Conservation (phyloP, 2,888 invertebrate genomes). For the Drosophila kuntzei region DNA sequence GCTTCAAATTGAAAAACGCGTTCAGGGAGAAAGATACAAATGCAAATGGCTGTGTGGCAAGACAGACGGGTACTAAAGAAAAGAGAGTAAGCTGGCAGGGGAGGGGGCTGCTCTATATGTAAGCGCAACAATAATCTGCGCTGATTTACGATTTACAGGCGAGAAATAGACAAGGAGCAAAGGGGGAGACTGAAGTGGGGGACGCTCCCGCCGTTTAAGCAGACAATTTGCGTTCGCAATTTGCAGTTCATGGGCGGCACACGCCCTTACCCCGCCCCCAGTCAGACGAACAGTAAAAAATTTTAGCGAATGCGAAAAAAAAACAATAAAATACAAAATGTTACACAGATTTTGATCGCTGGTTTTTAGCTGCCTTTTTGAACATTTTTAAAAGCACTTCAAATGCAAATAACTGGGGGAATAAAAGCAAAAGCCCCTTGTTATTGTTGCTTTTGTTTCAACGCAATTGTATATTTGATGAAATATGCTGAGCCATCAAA, state of each 20-base stretch:
- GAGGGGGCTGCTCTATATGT: slow-evolving; percentile 21
- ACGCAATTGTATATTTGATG: slow-evolving; percentile 22
- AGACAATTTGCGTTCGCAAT: slow-evolving; percentile 77
- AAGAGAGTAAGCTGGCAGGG: background rate
- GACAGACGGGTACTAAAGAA: slow-evolving; percentile 8
- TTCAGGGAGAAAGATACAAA: slow-evolving; percentile 67
- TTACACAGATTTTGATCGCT: slow-evolving; percentile 74
- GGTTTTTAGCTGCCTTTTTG: slow-evolving; percentile 34
- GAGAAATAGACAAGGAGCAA: slow-evolving; percentile 70
- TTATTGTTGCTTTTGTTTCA: slow-evolving; percentile 17
- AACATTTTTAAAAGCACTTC: slow-evolving; percentile 45
- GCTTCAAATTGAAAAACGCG: slow-evolving; percentile 80
- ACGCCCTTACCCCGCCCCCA: slow-evolving; percentile 34
- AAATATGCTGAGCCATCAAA: slow-evolving; percentile 51
- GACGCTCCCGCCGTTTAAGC: slow-evolving; percentile 39
- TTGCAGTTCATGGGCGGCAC: slow-evolving; percentile 75
- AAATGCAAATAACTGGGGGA: slow-evolving; percentile 46
- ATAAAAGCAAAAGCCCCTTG: slow-evolving; percentile 8
- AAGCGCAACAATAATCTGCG: slow-evolving; percentile 74
- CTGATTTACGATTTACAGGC: slow-evolving; percentile 82
- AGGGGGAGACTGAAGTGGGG: slow-evolving; percentile 7
- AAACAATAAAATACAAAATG: slow-evolving; percentile 47
- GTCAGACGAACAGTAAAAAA: slow-evolving; percentile 35
- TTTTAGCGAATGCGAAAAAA: slow-evolving; percentile 49
- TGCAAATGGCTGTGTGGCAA: slow-evolving; percentile 62